Evolutionary conservation across 2,113 vertebrate species (phyloP).

Genomic region (Caranx melampygus): DNA sequence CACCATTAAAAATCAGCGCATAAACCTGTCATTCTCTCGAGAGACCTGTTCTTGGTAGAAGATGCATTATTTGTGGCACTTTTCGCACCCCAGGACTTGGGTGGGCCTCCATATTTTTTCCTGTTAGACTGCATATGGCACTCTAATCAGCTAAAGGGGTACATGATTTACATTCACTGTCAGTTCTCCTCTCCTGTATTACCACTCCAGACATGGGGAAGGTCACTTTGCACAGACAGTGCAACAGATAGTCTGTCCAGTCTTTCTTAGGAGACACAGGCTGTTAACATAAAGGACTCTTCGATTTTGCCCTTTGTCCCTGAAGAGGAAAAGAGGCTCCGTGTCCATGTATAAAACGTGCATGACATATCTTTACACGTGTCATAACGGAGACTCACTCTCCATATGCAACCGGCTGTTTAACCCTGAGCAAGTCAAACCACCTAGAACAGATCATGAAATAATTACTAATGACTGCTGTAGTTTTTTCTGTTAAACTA

Average conservation of each 20-base stretch:
- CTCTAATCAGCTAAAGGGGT: constrained; percentile 74
- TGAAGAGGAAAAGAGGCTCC: background rate
- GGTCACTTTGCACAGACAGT: constrained; percentile 65
- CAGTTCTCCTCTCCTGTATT: constrained; percentile 44
- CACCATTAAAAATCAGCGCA: constrained; percentile 54
- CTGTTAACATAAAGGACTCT: constrained; percentile 21
- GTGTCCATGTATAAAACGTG: background rate
- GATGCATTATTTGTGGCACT: constrained; percentile 64
- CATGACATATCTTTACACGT: background rate
- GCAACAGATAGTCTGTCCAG: constrained; percentile 50
- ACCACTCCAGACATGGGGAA: constrained; percentile 60
- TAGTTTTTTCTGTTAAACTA: background rate
- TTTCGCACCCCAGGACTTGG: constrained; percentile 37
- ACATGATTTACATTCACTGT: constrained; percentile 75
- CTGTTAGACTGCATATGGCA: constrained; percentile 52
- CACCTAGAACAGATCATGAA: constrained; percentile 8
- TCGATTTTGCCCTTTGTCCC: constrained; percentile 6
- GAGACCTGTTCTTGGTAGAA: constrained; percentile 31
- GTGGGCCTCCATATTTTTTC: constrained; percentile 55
- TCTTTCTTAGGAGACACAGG: constrained; percentile 26
- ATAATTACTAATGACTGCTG: background rate
- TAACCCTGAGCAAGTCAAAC: background rate
- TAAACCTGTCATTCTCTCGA: constrained; percentile 69
- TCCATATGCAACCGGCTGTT: constrained; percentile 1
- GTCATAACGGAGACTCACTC: background rate